Conservation (phyloP, 2,113 vertebrate genomes). For the Uropsilus gracilis region DNA sequence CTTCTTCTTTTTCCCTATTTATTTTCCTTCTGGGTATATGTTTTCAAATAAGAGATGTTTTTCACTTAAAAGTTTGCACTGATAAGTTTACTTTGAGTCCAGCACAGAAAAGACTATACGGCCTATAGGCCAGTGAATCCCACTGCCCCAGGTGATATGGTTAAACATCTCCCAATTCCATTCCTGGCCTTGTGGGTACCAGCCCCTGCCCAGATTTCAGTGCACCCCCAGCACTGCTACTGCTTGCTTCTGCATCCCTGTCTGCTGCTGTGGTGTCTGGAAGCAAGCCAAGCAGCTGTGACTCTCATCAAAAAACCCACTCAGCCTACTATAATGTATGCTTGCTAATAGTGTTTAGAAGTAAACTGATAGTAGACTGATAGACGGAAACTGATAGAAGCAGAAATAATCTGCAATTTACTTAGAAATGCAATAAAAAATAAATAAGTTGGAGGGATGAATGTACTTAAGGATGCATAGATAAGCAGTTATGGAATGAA, state of each 20-base stretch:
- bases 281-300: not conserved
- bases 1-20: not conserved
- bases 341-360: not conserved
- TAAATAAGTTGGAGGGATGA: not conserved
- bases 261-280: not conserved
- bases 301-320: not conserved
- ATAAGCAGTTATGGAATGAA: not conserved
- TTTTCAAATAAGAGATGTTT: not conserved
- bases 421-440: not conserved
- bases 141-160: not conserved
- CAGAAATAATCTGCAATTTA: not conserved
- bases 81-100: not conserved
- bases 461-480: not conserved
- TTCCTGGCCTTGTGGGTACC: too few relatives aligned
- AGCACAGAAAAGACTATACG: not conserved
- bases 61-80: not conserved
- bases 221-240: too few relatives aligned
- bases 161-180: not conserved
- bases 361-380: too few relatives aligned
- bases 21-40: not conserved
- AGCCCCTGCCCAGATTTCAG: not conserved
- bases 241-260: not conserved
- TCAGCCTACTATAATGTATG: too few relatives aligned
- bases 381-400: too few relatives aligned
- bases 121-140: too few relatives aligned